Percentiles rank a stretch among this genome's conserved stretches.
These are phyloP conservation scores for Trypoxylus dichotomus DNA, from an alignment of 1,140 invertebrate species.

Conservation along the genomic window DNA sequence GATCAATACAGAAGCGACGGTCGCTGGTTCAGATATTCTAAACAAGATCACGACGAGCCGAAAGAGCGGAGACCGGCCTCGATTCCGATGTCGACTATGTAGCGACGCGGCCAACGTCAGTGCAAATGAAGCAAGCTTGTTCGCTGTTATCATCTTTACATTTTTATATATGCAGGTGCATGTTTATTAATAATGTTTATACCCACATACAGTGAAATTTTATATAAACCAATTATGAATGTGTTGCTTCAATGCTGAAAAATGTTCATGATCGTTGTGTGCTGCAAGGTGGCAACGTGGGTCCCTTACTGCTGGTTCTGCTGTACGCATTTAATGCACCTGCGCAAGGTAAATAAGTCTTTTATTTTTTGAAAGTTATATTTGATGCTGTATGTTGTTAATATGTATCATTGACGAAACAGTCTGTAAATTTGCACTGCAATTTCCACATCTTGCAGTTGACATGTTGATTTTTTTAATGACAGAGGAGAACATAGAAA, in stretches of 20 bases:
- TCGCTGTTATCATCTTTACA: neutral
- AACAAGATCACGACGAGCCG: conserved; percentile 20
- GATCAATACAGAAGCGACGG: conserved; percentile 14
- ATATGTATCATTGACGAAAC: too few species aligned
- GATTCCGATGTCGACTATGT: neutral
- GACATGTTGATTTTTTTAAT: too few species aligned
- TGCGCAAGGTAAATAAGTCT: too few species aligned
- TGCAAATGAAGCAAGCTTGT: neutral
- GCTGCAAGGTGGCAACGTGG: neutral
- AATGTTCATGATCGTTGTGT: neutral
- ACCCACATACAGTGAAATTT: neutral
- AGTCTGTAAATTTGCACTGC: too few species aligned
- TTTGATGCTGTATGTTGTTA: too few species aligned
- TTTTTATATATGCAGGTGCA: neutral
- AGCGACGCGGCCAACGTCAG: neutral
- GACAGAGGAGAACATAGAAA: too few species aligned
- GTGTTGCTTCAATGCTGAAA: too few species aligned
- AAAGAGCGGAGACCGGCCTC: neutral
- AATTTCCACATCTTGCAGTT: too few species aligned
- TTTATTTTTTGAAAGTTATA: too few species aligned
- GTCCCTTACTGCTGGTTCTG: neutral
- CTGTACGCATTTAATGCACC: too few species aligned
- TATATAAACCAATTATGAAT: too few species aligned
- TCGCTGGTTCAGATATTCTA: conserved; percentile 19
- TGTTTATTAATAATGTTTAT: neutral